These are phyloP conservation scores for Metaphire vulgaris DNA, from an alignment of 1,140 invertebrate genomes.

Conservation along the genomic window DNA sequence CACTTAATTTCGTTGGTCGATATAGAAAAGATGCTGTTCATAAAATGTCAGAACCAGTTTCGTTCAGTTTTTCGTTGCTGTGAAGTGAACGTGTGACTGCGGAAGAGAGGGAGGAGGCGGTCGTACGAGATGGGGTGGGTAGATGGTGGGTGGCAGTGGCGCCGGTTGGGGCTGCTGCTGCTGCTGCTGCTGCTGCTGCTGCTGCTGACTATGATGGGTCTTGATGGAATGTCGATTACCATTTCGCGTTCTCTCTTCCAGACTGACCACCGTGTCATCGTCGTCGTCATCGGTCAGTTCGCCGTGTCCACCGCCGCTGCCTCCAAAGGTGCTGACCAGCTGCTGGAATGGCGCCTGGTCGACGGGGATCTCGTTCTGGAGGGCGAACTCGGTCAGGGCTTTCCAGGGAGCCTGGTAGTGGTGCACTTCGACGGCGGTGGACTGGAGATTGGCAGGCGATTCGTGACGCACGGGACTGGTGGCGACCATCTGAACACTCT, in stretches of 20 bases:
- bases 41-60: too few relatives aligned
- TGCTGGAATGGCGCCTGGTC: conserved; percentile 91
- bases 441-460: conserved; percentile 58
- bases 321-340: conserved; percentile 65
- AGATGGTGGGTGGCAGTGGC: too few relatives aligned
- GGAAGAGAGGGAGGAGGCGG: neutral
- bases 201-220: neutral
- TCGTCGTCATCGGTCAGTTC: conserved; percentile 33
- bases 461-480: conserved; percentile 87
- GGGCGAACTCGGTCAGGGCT: conserved; percentile 85
- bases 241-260: conserved; percentile 31
- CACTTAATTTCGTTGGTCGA: too few relatives aligned
- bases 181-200: neutral
- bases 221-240: neutral
- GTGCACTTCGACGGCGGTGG: conserved; percentile 69
- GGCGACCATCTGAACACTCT: conserved; percentile 93
- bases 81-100: neutral
- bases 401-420: conserved; percentile 95
- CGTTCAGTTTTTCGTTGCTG: neutral
- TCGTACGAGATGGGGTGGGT: neutral
- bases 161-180: too few relatives aligned
- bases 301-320: conserved; percentile 27
- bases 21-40: too few relatives aligned
- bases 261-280: conserved; percentile 31
- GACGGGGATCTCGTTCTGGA: conserved; percentile 43